A percentile compares a stretch with the other conserved stretches of the same genome.
phyloP scores from a whole-genome alignment of 2,797 vertebrate genomes.

The Enteromius paludinosus region DNA sequence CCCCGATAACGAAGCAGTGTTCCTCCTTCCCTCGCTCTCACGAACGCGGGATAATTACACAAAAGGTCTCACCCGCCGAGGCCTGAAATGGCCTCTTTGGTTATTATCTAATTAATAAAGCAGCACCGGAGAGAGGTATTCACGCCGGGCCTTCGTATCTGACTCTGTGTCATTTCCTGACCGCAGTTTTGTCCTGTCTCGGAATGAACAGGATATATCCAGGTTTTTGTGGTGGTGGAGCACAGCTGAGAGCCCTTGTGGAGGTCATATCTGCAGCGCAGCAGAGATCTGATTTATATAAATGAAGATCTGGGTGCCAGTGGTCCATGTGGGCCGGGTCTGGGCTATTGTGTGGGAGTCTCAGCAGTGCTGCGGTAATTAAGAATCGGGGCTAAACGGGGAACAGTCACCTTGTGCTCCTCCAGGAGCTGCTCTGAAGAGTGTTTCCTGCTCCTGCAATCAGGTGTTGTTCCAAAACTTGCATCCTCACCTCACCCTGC shows the following conservation, averaged over 20 bases:
- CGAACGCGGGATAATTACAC: constrained; percentile 36
- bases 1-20: background rate
- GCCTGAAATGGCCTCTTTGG: constrained; percentile 26
- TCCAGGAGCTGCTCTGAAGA: constrained; percentile 51
- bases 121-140: constrained; percentile 9
- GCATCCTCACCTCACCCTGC: constrained; percentile 23
- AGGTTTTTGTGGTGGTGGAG: constrained; percentile 34
- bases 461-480: constrained; percentile 43
- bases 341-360: constrained; percentile 50
- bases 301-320: constrained; percentile 59
- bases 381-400: constrained; percentile 63
- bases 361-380: constrained; percentile 62
- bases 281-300: constrained; percentile 60
- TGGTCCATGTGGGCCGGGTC: constrained; percentile 31
- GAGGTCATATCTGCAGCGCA: constrained; percentile 60
- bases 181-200: constrained; percentile 30
- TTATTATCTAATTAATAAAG: constrained; percentile 57
- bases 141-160: background rate
- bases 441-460: constrained; percentile 33
- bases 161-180: background rate
- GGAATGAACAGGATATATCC: constrained; percentile 10
- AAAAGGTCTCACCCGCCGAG: constrained; percentile 50
- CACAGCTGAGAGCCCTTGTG: constrained; percentile 52
- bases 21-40: constrained; percentile 1
- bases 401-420: constrained; percentile 67